Evolutionary conservation across 1,140 invertebrate species (phyloP).

Genomic region (Ceratitis capitata): DNA sequence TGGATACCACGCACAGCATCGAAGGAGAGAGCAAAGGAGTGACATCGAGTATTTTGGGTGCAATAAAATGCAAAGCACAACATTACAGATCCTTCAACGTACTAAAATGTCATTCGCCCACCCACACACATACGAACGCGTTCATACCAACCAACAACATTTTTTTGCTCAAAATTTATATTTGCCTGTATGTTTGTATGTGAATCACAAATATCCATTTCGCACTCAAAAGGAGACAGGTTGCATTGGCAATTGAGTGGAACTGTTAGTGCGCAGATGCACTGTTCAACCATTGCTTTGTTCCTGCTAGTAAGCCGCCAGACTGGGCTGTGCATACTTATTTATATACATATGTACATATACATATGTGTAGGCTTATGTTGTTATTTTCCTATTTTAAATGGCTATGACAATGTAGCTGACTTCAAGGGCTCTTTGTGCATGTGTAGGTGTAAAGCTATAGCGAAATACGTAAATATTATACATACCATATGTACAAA

Average conservation of each 20-base stretch:
- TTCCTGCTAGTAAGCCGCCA: background rate
- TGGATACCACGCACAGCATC: background rate
- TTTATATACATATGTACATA: no score
- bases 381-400: background rate
- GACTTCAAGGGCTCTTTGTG: background rate
- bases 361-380: background rate
- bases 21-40: background rate
- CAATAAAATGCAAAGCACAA: background rate
- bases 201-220: background rate
- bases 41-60: background rate
- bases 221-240: constrained; percentile 12
- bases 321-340: background rate
- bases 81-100: background rate
- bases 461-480: background rate
- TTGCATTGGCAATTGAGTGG: constrained; percentile 5
- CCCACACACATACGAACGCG: background rate
- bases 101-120: background rate
- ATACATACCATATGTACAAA: no score
- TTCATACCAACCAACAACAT: no score
- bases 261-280: background rate
- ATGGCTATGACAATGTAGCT: background rate
- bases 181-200: background rate
- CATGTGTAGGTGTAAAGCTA: background rate
- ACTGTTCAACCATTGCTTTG: background rate
- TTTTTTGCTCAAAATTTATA: background rate